phyloP scores from a whole-genome alignment of 2,797 vertebrate genomes.

The Crenuchus spilurus region DNA sequence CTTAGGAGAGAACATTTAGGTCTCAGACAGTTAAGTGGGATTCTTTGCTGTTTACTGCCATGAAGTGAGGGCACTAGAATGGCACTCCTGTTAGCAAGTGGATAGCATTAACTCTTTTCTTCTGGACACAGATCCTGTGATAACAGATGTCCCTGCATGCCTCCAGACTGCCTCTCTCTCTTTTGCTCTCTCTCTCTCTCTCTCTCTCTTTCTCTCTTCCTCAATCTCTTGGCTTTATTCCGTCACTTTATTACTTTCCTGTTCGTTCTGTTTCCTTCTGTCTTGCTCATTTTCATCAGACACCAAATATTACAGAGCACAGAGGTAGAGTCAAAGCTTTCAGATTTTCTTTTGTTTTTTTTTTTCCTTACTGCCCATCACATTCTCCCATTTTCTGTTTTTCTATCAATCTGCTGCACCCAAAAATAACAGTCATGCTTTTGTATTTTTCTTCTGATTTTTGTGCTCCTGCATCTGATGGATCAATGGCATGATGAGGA shows the following conservation, averaged over 20 bases:
- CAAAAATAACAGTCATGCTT: not conserved
- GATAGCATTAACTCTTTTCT: constrained; percentile 21
- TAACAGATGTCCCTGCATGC: constrained; percentile 41
- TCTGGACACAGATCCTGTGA: constrained; percentile 36
- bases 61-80: constrained; percentile 2
- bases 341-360: not conserved
- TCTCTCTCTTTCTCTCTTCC: constrained; percentile 18
- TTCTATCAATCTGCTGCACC: not conserved
- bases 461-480: not conserved
- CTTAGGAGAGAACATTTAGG: not conserved
- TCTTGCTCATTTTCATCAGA: not conserved
- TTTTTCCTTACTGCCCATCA: not conserved
- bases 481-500: constrained; percentile 8
- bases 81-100: constrained; percentile 9
- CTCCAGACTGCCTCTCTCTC: constrained; percentile 32
- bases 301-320: not conserved
- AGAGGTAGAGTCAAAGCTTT: not conserved
- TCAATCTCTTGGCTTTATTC: constrained; percentile 35
- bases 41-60: not conserved
- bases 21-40: not conserved
- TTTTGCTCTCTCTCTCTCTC: constrained; percentile 51
- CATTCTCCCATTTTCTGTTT: not conserved
- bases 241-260: constrained; percentile 31
- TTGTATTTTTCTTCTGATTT: constrained; percentile 13
- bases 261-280: constrained; percentile 33